These are phyloP conservation scores for Myotis findleyi DNA, from an alignment of 2,797 vertebrate species.

Conservation along the genomic window DNA sequence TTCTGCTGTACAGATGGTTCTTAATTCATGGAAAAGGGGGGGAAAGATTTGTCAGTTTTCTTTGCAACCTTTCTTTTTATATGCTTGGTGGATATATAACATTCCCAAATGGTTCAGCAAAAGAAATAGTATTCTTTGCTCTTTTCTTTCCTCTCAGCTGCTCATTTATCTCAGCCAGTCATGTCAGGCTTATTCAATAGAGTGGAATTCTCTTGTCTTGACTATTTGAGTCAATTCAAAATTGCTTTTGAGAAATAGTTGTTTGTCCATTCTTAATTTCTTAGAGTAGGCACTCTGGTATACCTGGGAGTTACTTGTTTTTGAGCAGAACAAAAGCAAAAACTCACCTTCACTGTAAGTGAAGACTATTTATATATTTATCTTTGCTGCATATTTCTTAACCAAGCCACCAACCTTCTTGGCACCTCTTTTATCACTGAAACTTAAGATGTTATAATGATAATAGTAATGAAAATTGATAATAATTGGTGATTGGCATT, in stretches of 20 bases:
- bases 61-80: slow-evolving; percentile 64
- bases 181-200: slow-evolving; percentile 26
- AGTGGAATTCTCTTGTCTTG: not conserved
- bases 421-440: not conserved
- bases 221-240: slow-evolving; percentile 19
- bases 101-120: slow-evolving; percentile 53
- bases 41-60: slow-evolving; percentile 50
- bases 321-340: not conserved
- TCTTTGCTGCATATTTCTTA: not conserved
- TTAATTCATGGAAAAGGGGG: slow-evolving; percentile 47
- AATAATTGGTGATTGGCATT: not conserved
- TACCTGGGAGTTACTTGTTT: not conserved
- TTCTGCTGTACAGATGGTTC: slow-evolving; percentile 62
- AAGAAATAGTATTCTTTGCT: slow-evolving; percentile 55
- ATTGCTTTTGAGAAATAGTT: slow-evolving; percentile 27
- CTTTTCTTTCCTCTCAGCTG: slow-evolving; percentile 47
- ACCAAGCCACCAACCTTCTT: not conserved
- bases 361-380: not conserved
- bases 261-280: not conserved
- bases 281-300: not conserved
- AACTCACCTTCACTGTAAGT: not conserved
- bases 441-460: not conserved
- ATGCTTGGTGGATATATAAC: slow-evolving; percentile 49
- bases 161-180: slow-evolving; percentile 64
- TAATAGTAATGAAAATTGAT: not conserved